Percentiles rank a stretch among this genome's conserved stretches.
phyloP scores from a whole-genome alignment of 1,140 invertebrate genomes.

The Zaprionus camerounensis region DNA sequence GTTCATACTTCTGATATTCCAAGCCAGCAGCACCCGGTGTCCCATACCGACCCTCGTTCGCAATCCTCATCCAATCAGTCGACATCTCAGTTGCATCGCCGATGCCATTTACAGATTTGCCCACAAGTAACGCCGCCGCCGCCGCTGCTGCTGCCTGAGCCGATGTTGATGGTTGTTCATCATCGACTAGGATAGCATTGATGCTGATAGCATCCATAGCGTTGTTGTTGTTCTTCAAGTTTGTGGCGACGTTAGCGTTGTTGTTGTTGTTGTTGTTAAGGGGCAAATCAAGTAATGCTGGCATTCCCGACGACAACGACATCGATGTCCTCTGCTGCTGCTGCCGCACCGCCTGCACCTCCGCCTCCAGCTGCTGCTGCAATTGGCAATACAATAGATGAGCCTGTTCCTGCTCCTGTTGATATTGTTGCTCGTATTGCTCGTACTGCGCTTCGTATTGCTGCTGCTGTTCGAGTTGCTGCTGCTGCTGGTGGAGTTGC shows the following conservation, averaged over 20 bases:
- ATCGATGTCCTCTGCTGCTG: slow-evolving; percentile 83
- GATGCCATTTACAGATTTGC: slow-evolving; percentile 59
- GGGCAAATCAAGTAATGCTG: slow-evolving; percentile 65
- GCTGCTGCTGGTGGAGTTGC: slow-evolving; percentile 45
- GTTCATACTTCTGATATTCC: slow-evolving; percentile 83
- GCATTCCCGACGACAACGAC: slow-evolving; percentile 78
- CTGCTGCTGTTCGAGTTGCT: slow-evolving; percentile 45
- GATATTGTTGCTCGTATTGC: slow-evolving; percentile 54
- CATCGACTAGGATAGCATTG: slow-evolving; percentile 76
- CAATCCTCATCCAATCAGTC: slow-evolving; percentile 84
- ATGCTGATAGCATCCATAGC: slow-evolving; percentile 72
- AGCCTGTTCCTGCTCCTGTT: slow-evolving; percentile 62
- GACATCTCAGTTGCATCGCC: slow-evolving; percentile 76
- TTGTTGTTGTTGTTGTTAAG: slow-evolving; percentile 39
- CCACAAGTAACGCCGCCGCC: slow-evolving; percentile 40
- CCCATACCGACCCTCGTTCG: slow-evolving; percentile 84
- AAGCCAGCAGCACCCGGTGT: slow-evolving; percentile 84
- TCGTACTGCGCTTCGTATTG: slow-evolving; percentile 25
- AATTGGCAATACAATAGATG: slow-evolving; percentile 69
- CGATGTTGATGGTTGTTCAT: slow-evolving; percentile 78
- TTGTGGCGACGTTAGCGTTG: slow-evolving; percentile 36
- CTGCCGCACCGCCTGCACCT: slow-evolving; percentile 66
- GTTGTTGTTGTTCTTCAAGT: slow-evolving; percentile 49
- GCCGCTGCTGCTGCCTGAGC: slow-evolving; percentile 71
- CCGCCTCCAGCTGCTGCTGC: slow-evolving; percentile 42